Conservation (phyloP, 2,113 vertebrate genomes). For the Polyodon spathula region DNA sequence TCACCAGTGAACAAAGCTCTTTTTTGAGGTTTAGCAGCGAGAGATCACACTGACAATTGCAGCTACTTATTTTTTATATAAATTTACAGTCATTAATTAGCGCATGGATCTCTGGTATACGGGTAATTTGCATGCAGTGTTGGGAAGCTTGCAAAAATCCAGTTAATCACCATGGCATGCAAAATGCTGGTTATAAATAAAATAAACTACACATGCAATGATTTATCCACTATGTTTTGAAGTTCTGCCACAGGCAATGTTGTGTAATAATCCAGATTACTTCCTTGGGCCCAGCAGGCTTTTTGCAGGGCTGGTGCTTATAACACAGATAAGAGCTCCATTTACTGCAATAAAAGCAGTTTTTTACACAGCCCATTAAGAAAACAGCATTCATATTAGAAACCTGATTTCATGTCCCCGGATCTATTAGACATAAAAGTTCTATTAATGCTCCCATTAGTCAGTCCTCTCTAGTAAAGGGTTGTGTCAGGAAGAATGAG, state of each 20-base stretch:
- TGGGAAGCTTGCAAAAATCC: neutral
- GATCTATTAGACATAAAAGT: conserved; percentile 28
- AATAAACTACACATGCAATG: conserved; percentile 15
- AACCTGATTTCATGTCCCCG: conserved; percentile 26
- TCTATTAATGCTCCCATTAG: conserved; percentile 34
- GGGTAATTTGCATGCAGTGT: neutral
- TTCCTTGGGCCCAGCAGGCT: conserved; percentile 13
- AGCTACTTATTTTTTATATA: too few relatives aligned
- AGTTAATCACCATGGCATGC: neutral
- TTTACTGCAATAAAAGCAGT: conserved; percentile 30
- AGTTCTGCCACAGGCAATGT: conserved; percentile 21
- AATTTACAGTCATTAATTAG: neutral
- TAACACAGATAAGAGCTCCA: conserved; percentile 30
- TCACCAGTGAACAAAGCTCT: neutral
- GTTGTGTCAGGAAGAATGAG: neutral
- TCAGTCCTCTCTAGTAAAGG: conserved; percentile 14
- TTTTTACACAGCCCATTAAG: conserved; percentile 27
- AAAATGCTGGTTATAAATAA: conserved; percentile 9
- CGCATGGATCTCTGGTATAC: neutral
- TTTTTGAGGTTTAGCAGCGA: neutral
- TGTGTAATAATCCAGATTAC: conserved; percentile 32
- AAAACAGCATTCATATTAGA: conserved; percentile 30
- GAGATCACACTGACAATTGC: too few relatives aligned
- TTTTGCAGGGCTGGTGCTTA: conserved; percentile 23
- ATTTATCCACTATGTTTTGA: conserved; percentile 27